Evolutionary conservation across 2,113 vertebrate species (phyloP).

Genomic region (Ceyx margarethae): DNA sequence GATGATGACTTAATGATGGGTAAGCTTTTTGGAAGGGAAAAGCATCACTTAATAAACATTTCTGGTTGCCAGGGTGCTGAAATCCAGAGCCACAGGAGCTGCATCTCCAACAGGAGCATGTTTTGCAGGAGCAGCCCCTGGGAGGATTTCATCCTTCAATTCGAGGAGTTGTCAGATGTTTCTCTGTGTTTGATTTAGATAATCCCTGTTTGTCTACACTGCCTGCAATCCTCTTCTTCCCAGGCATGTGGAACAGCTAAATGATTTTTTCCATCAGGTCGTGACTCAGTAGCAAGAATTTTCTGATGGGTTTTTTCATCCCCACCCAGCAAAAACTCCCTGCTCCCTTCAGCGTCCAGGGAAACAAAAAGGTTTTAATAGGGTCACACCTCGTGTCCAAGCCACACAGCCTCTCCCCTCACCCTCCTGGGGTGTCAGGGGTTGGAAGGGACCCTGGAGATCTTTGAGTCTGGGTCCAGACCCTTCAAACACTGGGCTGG

Average conservation of each 20-base stretch:
- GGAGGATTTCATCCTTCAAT: neutral
- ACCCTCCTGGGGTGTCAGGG: neutral
- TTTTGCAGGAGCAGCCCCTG: neutral
- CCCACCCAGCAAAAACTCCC: constrained; percentile 8
- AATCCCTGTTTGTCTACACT: constrained; percentile 19
- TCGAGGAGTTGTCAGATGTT: neutral
- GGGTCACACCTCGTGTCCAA: constrained; percentile 12
- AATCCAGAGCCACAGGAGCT: neutral
- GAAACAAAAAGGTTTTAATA: neutral
- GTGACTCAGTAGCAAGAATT: constrained; percentile 33
- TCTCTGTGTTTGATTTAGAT: constrained; percentile 35
- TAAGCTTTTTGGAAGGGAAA: neutral
- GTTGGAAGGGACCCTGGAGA: too few species aligned
- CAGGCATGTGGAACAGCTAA: constrained; percentile 9
- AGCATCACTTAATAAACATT: neutral
- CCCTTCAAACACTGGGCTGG: neutral
- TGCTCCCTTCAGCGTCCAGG: neutral
- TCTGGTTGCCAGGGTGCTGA: neutral
- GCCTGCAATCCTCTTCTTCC: constrained; percentile 17
- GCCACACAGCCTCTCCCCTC: neutral
- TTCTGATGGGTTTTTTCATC: constrained; percentile 22
- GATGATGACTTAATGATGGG: neutral
- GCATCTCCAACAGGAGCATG: neutral
- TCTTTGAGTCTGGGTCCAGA: neutral
- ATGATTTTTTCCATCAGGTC: constrained; percentile 16